Evolutionary conservation across 2,888 invertebrate genomes (phyloP).

Genomic region (Macrosoma leucophasiata): DNA sequence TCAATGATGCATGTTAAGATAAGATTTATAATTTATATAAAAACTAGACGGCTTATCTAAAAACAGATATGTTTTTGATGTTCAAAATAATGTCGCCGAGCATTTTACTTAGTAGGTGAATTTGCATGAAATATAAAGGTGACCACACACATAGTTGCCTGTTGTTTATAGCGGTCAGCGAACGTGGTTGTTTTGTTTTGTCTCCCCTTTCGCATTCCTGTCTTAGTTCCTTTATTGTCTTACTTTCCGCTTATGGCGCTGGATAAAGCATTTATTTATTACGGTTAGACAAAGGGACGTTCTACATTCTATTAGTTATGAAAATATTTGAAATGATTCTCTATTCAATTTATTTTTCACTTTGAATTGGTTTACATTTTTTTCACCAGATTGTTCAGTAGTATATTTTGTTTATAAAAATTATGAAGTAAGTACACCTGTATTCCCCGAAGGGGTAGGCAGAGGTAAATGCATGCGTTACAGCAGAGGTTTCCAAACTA

Average conservation of each 20-base stretch:
- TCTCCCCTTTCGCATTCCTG: constrained; percentile 63
- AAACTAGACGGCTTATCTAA: constrained; percentile 5
- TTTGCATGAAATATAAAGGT: constrained; percentile 76
- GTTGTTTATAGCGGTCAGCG: constrained; percentile 71
- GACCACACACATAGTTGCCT: constrained; percentile 65
- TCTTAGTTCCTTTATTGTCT: constrained; percentile 69
- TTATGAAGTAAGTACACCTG: no score
- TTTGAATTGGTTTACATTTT: no score
- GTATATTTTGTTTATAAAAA: no score
- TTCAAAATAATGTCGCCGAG: no score
- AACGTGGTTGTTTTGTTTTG: constrained; percentile 45
- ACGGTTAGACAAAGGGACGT: constrained; percentile 41
- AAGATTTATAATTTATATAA: constrained; percentile 27
- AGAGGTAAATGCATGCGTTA: no score
- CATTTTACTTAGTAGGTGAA: constrained; percentile 34
- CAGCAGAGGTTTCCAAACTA: no score
- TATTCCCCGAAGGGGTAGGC: no score
- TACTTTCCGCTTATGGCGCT: constrained; percentile 65
- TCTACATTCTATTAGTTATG: no score
- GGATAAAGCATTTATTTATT: constrained; percentile 56
- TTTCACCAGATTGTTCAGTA: no score
- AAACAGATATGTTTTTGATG: constrained; percentile 4
- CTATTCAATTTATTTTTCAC: no score
- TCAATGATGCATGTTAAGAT: constrained; percentile 56
- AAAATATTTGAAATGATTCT: no score